A percentile compares a stretch with the other conserved stretches of the same genome.
These are phyloP conservation scores for Tetraodon nigroviridis DNA, from an alignment of 2,113 vertebrate genomes.

Conservation along the genomic window DNA sequence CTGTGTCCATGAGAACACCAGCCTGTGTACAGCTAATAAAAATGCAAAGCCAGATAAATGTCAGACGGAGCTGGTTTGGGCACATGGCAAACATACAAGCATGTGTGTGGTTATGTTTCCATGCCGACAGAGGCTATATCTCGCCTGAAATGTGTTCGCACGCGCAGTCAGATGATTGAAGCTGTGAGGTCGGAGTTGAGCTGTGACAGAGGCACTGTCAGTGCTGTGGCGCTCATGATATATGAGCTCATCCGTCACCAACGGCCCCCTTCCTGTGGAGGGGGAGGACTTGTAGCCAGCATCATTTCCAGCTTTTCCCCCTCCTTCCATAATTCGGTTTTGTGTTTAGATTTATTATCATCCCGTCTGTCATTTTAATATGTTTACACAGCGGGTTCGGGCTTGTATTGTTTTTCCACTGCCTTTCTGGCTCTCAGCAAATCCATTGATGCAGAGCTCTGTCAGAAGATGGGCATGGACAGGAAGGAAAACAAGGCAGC, in stretches of 20 bases:
- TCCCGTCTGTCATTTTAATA: constrained; percentile 7
- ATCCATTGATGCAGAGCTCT: constrained; percentile 35
- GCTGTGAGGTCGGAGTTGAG: constrained; percentile 54
- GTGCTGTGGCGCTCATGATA: constrained; percentile 58
- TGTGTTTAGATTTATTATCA: constrained; percentile 13
- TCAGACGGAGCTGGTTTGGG: constrained; percentile 12
- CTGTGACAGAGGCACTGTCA: constrained; percentile 67
- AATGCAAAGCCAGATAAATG: constrained; percentile 23
- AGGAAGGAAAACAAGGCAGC: constrained; percentile 35
- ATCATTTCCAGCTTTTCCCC: constrained; percentile 39
- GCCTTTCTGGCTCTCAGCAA: constrained; percentile 9
- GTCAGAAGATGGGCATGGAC: constrained; percentile 14
- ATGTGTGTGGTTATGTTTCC: constrained; percentile 26
- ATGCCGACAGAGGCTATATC: constrained; percentile 21
- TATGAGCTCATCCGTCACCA: constrained; percentile 63
- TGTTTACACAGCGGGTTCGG: constrained; percentile 32
- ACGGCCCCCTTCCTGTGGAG: constrained; percentile 23
- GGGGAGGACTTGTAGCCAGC: constrained; percentile 39
- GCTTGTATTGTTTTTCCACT: constrained; percentile 6
- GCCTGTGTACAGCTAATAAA: constrained; percentile 3
- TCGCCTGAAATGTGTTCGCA: constrained; percentile 32
- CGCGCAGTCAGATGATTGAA: constrained; percentile 54
- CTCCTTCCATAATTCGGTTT: neutral
- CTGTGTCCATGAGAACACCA: constrained; percentile 4
- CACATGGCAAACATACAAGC: neutral